Evolutionary conservation across 2,113 vertebrate genomes (phyloP).

Genomic region (Catagonus wagneri): DNA sequence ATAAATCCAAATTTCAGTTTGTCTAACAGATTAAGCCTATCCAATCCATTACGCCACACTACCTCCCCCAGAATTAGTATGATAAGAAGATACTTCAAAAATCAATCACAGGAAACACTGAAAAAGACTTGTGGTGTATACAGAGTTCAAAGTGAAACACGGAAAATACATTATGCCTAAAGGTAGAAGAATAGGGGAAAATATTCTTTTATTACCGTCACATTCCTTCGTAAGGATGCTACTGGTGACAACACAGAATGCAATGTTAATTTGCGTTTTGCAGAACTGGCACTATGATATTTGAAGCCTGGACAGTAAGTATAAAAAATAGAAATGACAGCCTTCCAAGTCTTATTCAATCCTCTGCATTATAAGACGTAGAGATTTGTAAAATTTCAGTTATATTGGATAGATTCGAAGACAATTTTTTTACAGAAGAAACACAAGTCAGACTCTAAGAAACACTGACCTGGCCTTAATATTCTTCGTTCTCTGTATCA

Average conservation of each 20-base stretch:
- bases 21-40: neutral
- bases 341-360: neutral
- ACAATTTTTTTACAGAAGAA: neutral
- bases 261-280: neutral
- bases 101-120: neutral
- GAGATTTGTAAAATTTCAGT: neutral
- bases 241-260: neutral
- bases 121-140: neutral
- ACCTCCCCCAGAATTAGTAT: neutral
- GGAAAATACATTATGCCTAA: neutral
- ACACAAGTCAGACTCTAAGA: neutral
- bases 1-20: neutral
- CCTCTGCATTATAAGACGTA: neutral
- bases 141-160: neutral
- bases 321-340: neutral
- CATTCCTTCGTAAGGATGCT: neutral
- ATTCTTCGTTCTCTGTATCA: neutral
- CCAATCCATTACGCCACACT: neutral
- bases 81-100: conserved; percentile 16
- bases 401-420: neutral
- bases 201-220: neutral
- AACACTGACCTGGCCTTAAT: neutral
- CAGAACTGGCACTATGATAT: neutral
- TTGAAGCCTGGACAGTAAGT: neutral
- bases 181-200: neutral